Base-by-base conservation (phyloP, 2,888 invertebrate species). In the Heteromyza rotundicornis region DNA sequence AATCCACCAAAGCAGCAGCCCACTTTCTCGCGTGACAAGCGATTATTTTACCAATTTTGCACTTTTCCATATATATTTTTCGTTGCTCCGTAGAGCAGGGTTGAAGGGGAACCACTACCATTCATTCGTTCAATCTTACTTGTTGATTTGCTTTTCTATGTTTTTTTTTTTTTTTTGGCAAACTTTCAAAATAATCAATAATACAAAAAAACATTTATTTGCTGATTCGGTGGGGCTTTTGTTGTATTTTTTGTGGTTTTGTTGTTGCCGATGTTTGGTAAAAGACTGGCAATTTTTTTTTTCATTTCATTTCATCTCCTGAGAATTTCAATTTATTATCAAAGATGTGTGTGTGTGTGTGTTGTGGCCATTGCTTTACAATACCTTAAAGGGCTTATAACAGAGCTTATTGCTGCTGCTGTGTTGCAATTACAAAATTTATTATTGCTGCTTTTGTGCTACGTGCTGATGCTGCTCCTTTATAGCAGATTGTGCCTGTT, bases 111-210 rank as follows among this genome's bases (percentile, higher is more conserved):
- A n/a, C 40, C 12, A n/a, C 40, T 12, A n/a, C 32, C 32, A 32
- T 12, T 32, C 32, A 32, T 5, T 5, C 32, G 16, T 5, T 19
- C 19, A 7, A 10, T 50, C 12, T 16, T 50, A 50, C 50, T 50
- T 50, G 50, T 50, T 50, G 50, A 50, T 17, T 50, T n/a, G n/a
- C n/a, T n/a, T n/a, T n/a, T n/a, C n/a, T n/a, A n/a, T n/a, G n/a
- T n/a, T n/a, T n/a, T n/a, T n/a, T n/a, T n/a, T n/a, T n/a, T n/a
- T n/a, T n/a, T 50, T 50, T 50, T 50, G 50, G 50, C 50, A 50
- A 50, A 20, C 19, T 50, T 50, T 50, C 50, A 50, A 19, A 50
- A 50, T 19, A 23, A 23, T 23, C 50, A 50, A 50, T 50, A 50
- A n/a, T n/a, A 50, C 12, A n/a, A n/a, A 50, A 50, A 19, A 40